Evolutionary conservation across 2,888 invertebrate genomes (phyloP), one percentile per base, ranked within the genome.

Genomic region (Limnephilus lunatus): DNA sequence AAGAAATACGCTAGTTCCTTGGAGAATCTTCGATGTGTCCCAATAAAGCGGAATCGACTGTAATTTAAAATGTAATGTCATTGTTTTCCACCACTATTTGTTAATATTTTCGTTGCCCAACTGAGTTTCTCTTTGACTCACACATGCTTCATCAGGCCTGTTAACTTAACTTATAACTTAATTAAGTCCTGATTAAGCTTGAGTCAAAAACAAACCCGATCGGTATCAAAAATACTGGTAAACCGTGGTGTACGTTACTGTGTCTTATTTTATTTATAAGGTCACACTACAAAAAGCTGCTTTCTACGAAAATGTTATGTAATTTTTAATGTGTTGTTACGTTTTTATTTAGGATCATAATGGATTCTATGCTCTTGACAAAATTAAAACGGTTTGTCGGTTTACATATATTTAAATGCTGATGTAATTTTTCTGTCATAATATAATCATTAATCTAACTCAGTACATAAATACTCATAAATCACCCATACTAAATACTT

Each of bases 341-440:
- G 68, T 68, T 68, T 68, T 68, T 68, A 68, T 68, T 68, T 68
- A 68, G 68, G 68, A 68, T 68, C 68, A 68, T 68, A 68, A 68
- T 68, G 68, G 68, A 68, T 68, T 68, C 68, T 68, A n/a, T 68
- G 25, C 68, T 68, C 68, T 68, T 68, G 68, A 68, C 68, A 68
- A 68, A 68, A 68, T 68, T n/a, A 68, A 68, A 68, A 68, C 68
- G 68, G 68, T 68, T 68, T 68, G 68, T 68, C 68, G 25, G 68
- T 68, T 68, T 68, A 25, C 68, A 68, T 68, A 68, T 68, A 68
- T 68, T n/a, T 68, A 68, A 68, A 68, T 68, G 68, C 68, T 68
- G 68, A 68, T 68, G 68, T 68, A 68, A 25, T 68, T 68, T 68
- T 68, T 68, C 68, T 68, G 68, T 68, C 25, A 68, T 68, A 68